Evolutionary conservation across 1,140 invertebrate genomes (phyloP).

Genomic region (Meloidogyne exigua): DNA sequence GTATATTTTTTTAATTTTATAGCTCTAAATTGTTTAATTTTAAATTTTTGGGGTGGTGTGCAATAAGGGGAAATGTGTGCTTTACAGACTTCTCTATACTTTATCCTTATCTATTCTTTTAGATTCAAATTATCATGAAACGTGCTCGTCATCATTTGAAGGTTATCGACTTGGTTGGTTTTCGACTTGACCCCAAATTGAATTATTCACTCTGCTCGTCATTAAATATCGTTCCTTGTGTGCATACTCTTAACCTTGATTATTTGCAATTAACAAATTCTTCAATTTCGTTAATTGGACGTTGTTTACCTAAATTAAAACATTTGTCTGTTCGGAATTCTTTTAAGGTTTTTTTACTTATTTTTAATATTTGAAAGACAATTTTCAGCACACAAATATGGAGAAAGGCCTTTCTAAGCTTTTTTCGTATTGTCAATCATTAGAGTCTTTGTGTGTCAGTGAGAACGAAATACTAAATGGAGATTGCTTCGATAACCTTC

Average conservation of each 20-base stretch:
- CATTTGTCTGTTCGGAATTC: constrained; percentile 14
- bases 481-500: constrained; percentile 6
- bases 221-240: background rate
- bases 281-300: constrained; percentile 14
- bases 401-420: constrained; percentile 14
- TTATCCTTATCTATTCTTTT: background rate
- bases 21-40: too few relatives aligned
- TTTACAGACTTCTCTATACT: too few relatives aligned
- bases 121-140: constrained; percentile 23
- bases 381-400: constrained; percentile 17
- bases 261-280: constrained; percentile 24
- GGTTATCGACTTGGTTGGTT: constrained; percentile 1
- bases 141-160: constrained; percentile 8
- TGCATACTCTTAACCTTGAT: constrained; percentile 15
- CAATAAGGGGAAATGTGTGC: background rate
- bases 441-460: constrained; percentile 15
- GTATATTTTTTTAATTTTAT: constrained; percentile 1
- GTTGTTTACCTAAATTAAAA: constrained; percentile 8
- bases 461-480: constrained; percentile 16
- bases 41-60: background rate
- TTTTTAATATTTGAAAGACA: background rate
- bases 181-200: constrained; percentile 1
- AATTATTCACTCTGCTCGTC: constrained; percentile 14
- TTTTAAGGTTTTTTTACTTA: constrained; percentile 14
- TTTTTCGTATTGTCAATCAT: constrained; percentile 1